phyloP scores from a whole-genome alignment of 2,888 invertebrate genomes.

The Temnothorax unifasciatus region DNA sequence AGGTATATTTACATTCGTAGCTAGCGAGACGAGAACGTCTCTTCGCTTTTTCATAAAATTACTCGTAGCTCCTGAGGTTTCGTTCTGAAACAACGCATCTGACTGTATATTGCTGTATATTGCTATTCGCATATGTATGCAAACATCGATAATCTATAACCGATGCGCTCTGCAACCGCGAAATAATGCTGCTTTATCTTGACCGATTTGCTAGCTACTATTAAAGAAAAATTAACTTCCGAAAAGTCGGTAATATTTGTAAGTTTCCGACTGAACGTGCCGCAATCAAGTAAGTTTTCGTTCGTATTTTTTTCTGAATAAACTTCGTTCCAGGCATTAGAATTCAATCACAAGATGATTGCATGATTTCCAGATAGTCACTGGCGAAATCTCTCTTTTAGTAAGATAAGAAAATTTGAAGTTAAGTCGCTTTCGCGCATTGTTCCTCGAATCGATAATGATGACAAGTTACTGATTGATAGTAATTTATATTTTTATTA shows the following conservation, averaged over 20 bases:
- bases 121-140: background rate
- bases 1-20: background rate
- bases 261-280: conserved; percentile 20
- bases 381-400: conserved; percentile 18
- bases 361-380: conserved; percentile 11
- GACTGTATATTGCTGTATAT: background rate
- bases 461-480: background rate
- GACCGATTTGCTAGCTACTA: background rate
- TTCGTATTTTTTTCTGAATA: conserved; percentile 36
- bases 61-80: background rate
- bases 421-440: background rate
- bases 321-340: conserved; percentile 6
- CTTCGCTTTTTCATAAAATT: background rate
- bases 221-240: conserved; percentile 37
- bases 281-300: conserved; percentile 44
- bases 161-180: background rate
- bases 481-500: background rate
- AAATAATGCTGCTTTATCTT: background rate
- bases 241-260: conserved; percentile 21
- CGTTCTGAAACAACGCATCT: background rate
- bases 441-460: background rate
- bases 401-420: conserved; percentile 17
- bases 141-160: background rate
- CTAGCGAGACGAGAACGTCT: background rate
- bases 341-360: conserved; percentile 42